Percentiles rank a stretch among this genome's conserved stretches.
Evolutionary conservation across 2,888 invertebrate genomes (phyloP).

Genomic region (Germaria angustata): DNA sequence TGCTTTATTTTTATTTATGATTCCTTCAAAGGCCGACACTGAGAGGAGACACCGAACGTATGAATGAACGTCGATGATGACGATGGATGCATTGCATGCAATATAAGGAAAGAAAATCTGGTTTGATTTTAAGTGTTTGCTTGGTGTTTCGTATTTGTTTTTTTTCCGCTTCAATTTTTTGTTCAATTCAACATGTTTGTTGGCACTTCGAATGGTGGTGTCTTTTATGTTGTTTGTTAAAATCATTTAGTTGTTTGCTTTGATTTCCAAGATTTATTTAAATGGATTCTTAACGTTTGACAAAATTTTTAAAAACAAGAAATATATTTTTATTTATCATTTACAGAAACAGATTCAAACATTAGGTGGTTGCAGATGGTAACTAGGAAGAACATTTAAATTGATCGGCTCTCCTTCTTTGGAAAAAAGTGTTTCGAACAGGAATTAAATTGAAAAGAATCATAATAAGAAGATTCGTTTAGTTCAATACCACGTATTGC

Average conservation of each 20-base stretch:
- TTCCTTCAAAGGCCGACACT: constrained; percentile 54
- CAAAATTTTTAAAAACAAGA: constrained; percentile 47
- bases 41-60: constrained; percentile 18
- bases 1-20: constrained; percentile 59
- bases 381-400: background rate
- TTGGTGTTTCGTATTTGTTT: background rate
- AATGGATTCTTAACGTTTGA: constrained; percentile 62
- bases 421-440: no score
- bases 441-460: no score
- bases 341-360: background rate
- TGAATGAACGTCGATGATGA: constrained; percentile 20
- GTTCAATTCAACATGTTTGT: constrained; percentile 60
- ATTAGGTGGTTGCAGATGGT: constrained; percentile 10
- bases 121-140: constrained; percentile 38
- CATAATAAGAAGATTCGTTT: no score
- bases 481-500: no score
- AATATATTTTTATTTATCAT: background rate
- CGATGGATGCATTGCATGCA: constrained; percentile 41
- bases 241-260: constrained; percentile 70
- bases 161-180: background rate
- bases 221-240: constrained; percentile 70
- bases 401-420: background rate
- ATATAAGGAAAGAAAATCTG: constrained; percentile 40
- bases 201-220: constrained; percentile 65
- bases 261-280: constrained; percentile 63